phyloP scores from a whole-genome alignment of 2,797 vertebrate genomes.

The Fistularia commersonii region DNA sequence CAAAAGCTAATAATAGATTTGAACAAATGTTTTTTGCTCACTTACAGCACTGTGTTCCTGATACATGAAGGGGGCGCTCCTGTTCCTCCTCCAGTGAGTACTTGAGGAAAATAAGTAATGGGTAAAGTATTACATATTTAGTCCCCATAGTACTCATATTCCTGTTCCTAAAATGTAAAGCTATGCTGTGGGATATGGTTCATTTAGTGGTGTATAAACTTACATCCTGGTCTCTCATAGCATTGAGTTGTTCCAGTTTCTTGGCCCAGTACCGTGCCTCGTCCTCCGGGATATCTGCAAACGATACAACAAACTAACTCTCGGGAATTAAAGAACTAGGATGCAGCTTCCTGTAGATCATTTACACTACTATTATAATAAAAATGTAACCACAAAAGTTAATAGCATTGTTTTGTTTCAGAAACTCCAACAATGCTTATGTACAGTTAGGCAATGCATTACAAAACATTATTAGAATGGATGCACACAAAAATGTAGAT shows the following conservation, averaged over 20 bases:
- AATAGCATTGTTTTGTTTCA: background rate
- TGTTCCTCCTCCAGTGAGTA: slow-evolving; percentile 85
- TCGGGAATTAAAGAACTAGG: slow-evolving; percentile 20
- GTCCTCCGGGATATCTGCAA: slow-evolving; percentile 94
- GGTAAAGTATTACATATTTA: slow-evolving; percentile 6
- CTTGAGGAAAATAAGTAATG: slow-evolving; percentile 48
- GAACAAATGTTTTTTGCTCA: slow-evolving; percentile 52
- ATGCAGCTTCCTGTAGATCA: background rate
- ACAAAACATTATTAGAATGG: too few relatives aligned
- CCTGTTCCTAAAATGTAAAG: slow-evolving; percentile 24
- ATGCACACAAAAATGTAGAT: too few relatives aligned
- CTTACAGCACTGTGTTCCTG: slow-evolving; percentile 91
- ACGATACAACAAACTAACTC: slow-evolving; percentile 34
- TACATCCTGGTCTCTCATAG: slow-evolving; percentile 97
- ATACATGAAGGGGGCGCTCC: slow-evolving; percentile 86
- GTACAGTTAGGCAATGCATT: too few relatives aligned
- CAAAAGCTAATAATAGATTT: slow-evolving; percentile 25
- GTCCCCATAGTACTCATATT: slow-evolving; percentile 19
- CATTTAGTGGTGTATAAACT: slow-evolving; percentile 44
- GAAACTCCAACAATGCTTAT: too few relatives aligned
- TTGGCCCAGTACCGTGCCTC: slow-evolving; percentile 99
- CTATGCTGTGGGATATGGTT: slow-evolving; percentile 9
- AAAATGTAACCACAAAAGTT: background rate
- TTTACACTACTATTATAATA: too few relatives aligned
- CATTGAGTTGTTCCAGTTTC: slow-evolving; percentile 96